A percentile compares a stretch with the other conserved stretches of the same genome.
phyloP scores from a whole-genome alignment of 1,140 invertebrate genomes.

The Potamilus streckersoni region DNA sequence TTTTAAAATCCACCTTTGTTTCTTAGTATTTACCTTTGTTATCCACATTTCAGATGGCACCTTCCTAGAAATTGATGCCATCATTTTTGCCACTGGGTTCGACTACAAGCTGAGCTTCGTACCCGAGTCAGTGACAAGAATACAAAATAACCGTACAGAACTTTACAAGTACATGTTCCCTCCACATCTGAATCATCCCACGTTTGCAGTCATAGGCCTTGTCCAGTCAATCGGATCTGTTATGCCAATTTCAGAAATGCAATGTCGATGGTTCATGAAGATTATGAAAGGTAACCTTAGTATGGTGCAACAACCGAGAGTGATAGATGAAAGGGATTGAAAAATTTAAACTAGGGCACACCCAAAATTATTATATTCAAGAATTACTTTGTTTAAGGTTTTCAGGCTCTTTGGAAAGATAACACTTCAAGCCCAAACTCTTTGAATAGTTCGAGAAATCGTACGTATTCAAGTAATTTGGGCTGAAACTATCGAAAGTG shows the following conservation, averaged over 20 bases:
- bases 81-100: constrained; percentile 64
- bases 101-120: constrained; percentile 60
- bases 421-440: no score
- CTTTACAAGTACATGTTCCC: constrained; percentile 72
- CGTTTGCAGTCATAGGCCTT: constrained; percentile 71
- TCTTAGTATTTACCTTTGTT: no score
- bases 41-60: constrained; percentile 10
- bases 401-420: no score
- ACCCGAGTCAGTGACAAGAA: constrained; percentile 39
- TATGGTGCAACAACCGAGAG: neutral
- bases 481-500: no score
- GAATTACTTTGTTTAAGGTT: no score
- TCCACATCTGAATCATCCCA: constrained; percentile 61
- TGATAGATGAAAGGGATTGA: neutral
- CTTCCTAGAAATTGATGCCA: constrained; percentile 55
- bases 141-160: constrained; percentile 62
- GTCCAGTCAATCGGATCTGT: constrained; percentile 72
- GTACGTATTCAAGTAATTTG: no score
- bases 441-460: no score
- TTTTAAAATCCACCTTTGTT: no score
- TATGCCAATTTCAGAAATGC: constrained; percentile 72
- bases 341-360: neutral
- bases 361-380: neutral
- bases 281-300: constrained; percentile 45
- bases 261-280: constrained; percentile 66